Base-by-base conservation (phyloP, 2,113 vertebrate species). In the Alethe diademata region DNA sequence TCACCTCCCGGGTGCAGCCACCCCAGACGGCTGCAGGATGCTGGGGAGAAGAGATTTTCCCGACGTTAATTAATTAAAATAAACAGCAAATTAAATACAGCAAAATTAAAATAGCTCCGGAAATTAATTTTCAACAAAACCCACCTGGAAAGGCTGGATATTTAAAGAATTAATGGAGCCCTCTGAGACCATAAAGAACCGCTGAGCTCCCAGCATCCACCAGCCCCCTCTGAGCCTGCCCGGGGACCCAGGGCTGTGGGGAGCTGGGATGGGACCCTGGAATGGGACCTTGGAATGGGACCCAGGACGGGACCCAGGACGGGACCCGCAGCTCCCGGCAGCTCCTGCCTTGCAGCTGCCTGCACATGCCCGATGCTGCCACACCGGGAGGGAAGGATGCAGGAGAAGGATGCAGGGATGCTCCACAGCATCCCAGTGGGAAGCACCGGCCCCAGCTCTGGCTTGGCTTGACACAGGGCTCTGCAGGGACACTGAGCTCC, bases 21-120 rank as follows among this genome's bases (percentile, higher is more conserved):
- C 94, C 92, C 92, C 86, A 94, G 94, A 87, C 74, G 56, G 96
- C 96, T 95, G 96, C 95, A 96, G 95, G 97, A 96, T 97, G 97
- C 96, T 92, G 12, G 42, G 95, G 95, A 98, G 97, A 85, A 96
- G 97, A 90, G 93, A 97, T 97, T 97, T 98, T 98, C 95, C 95
- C 83, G 64, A 94, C 79, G 67, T 96, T 98, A 98, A 98, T 98
- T 98, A 98, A 98, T 98, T 98, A 98, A 98, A 98, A 98, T 98
- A 98, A 98, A 98, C 97, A 98, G 97, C 97, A 98, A 98, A 98
- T 98, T 98, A 98, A 98, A 97, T 98, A 98, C 97, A 98, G 98
- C 97, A 98, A 98, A 98, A 98, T 98, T 98, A 98, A 98, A 98
- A 98, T 98, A 98, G 98, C 97, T 97, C 98, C 97, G 97, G 98